Evolutionary conservation across 2,113 vertebrate genomes (phyloP).

Genomic region (Bos javanicus): DNA sequence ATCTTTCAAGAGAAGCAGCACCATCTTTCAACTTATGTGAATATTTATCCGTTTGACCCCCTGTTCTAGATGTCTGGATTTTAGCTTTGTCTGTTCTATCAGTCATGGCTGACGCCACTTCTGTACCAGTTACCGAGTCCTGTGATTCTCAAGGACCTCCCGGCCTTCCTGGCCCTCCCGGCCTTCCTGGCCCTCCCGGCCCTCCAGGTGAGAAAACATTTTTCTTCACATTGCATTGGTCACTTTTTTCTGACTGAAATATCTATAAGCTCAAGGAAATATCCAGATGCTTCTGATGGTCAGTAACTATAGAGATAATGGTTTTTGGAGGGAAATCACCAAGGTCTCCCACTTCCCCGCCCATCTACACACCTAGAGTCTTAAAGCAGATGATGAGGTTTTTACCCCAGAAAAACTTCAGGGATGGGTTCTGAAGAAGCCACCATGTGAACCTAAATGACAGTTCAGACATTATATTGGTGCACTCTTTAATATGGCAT

Average conservation of each 20-base stretch:
- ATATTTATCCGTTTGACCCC: not conserved
- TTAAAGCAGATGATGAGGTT: not conserved
- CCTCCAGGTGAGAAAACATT: not conserved
- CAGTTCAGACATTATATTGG: not conserved
- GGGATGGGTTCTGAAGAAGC: not conserved
- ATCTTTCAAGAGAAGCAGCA: not conserved
- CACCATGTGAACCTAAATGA: not conserved
- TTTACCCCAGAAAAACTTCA: not conserved
- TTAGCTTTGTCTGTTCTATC: not conserved
- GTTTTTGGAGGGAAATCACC: not conserved
- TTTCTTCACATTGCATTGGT: not conserved
- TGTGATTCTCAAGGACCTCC: not conserved
- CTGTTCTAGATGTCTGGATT: not conserved
- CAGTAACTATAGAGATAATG: not conserved
- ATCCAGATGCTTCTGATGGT: not conserved
- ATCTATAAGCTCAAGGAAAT: not conserved
- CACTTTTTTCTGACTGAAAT: not conserved
- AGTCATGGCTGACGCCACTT: not conserved
- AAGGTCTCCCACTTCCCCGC: not conserved
- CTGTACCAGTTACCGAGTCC: not conserved
- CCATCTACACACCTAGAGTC: not conserved
- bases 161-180: not conserved
- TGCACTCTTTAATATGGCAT: not conserved
- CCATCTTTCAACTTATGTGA: not conserved
- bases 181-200: not conserved